These are phyloP conservation scores for Bruchidius siliquastri DNA, from an alignment of 2,888 invertebrate genomes.

Conservation along the genomic window DNA sequence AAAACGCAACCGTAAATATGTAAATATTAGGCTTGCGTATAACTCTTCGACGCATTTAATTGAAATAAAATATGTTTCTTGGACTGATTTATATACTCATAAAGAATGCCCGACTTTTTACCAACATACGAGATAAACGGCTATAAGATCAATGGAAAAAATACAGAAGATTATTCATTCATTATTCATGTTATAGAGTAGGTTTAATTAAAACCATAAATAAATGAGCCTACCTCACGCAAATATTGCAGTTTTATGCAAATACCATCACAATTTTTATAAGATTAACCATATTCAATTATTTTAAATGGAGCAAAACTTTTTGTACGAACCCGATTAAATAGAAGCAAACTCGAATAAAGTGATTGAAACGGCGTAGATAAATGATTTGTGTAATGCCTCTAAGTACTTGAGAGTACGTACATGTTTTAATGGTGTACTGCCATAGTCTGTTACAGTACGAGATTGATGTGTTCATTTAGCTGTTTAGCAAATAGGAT, in stretches of 20 bases:
- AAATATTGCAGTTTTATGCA: slow-evolving; percentile 35
- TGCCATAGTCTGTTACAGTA: slow-evolving; percentile 27
- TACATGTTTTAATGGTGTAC: slow-evolving; percentile 24
- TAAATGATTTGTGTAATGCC: slow-evolving; percentile 20
- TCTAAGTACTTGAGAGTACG: slow-evolving; percentile 14
- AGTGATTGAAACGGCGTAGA: slow-evolving; percentile 17
- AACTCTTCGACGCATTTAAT: not conserved
- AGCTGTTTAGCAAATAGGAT: slow-evolving; percentile 3
- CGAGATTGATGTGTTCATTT: slow-evolving; percentile 25
- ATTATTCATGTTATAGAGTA: slow-evolving; percentile 19
- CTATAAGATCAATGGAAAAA: not conserved
- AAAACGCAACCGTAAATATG: not conserved
- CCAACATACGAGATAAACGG: not conserved
- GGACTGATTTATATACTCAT: not conserved
- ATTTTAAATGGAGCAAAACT: slow-evolving; percentile 27
- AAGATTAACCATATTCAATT: slow-evolving; percentile 15
- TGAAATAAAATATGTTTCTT: not conserved
- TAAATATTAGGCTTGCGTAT: not conserved
- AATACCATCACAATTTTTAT: slow-evolving; percentile 14
- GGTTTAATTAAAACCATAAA: slow-evolving; percentile 36
- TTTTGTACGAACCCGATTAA: slow-evolving; percentile 21
- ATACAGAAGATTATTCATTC: slow-evolving; percentile 1
- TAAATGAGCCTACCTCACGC: slow-evolving; percentile 35
- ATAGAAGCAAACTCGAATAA: slow-evolving; percentile 22
- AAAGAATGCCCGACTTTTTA: not conserved